Evolutionary conservation across 2,888 invertebrate genomes (phyloP), one percentile per base, ranked within the genome.

Genomic region (Athalia circularis): DNA sequence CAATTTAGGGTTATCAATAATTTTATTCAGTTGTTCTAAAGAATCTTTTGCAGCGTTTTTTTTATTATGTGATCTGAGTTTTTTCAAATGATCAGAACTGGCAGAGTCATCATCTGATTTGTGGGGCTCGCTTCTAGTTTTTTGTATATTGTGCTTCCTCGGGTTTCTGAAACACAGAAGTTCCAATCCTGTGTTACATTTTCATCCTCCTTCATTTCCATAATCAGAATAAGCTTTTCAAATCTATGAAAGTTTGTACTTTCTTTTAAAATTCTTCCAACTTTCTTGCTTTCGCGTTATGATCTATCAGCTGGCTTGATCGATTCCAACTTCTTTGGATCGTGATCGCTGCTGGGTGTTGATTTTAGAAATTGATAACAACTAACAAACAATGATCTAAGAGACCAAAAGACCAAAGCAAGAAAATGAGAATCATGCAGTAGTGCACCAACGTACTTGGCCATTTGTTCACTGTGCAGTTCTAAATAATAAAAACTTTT

Each of bases 151-250:
- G 15, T 65, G 65, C 57, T 83, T 86, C 81, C 79, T 82, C 83
- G 80, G 59, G 54, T 78, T 85, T 86, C 87, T 87, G 86, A 87
- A 87, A 87, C 85, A 87, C 82, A 86, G 85, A 81, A 84, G 84
- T 83, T 84, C 83, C 81, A 80, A 78, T 79, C 81, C 82, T 81
- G 83, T 79, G 83, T 83, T 85, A 84, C 81, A 84, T 81, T 83
- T 80, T 75, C 79, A 81, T 52, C 48, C 81, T 80, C 70, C 61
- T 59, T 15, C 67, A 62, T 52, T 61, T 67, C 61, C 70, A 59
- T 68, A 61, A 45, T 13, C 70, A 67, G 61, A 68, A 48, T 48
- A 67, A 77, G 59, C 57, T 77, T 61, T 77, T 77, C 62, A 57
- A 61, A 62, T 61, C 48, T 77, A 48, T 59, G 57, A 52, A 68